These are phyloP conservation scores for Habrosyne pyritoides DNA, from an alignment of 2,888 invertebrate genomes.

Conservation along the genomic window DNA sequence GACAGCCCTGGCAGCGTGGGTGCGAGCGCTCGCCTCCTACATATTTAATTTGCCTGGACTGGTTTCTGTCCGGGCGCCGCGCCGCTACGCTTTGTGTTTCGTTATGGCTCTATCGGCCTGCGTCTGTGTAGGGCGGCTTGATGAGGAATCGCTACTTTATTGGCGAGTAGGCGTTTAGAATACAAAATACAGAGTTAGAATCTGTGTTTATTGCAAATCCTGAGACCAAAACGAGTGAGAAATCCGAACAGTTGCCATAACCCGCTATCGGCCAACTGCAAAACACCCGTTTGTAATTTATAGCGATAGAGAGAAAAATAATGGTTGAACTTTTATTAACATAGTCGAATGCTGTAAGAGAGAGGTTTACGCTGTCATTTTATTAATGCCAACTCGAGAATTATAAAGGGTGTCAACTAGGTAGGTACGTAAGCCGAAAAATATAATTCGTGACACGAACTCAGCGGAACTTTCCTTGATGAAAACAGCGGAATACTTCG, in stretches of 20 bases:
- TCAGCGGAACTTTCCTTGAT: conserved; percentile 43
- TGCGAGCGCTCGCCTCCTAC: conserved; percentile 77
- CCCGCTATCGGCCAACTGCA: neutral
- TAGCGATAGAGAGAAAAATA: neutral
- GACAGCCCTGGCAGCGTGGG: conserved; percentile 66
- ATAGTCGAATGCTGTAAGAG: neutral
- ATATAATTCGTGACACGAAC: conserved; percentile 66
- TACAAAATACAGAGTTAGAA: conserved; percentile 25
- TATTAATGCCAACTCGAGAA: conserved; percentile 22
- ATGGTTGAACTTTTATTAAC: neutral
- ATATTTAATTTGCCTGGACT: conserved; percentile 83
- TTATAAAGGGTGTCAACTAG: conserved; percentile 42
- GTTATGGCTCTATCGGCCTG: conserved; percentile 78
- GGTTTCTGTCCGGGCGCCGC: conserved; percentile 74
- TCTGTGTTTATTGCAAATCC: conserved; percentile 33
- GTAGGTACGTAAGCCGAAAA: conserved; percentile 58
- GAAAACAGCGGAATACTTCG: conserved; percentile 16
- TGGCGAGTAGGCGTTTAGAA: conserved; percentile 41
- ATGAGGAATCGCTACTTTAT: conserved; percentile 57
- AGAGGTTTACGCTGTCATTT: neutral
- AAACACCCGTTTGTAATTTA: neutral
- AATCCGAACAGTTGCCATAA: neutral
- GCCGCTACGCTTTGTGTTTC: conserved; percentile 74
- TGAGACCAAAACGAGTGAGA: neutral
- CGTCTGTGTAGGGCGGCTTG: conserved; percentile 44